Conservation (phyloP, 2,888 invertebrate genomes). For the Conomelus anceps region DNA sequence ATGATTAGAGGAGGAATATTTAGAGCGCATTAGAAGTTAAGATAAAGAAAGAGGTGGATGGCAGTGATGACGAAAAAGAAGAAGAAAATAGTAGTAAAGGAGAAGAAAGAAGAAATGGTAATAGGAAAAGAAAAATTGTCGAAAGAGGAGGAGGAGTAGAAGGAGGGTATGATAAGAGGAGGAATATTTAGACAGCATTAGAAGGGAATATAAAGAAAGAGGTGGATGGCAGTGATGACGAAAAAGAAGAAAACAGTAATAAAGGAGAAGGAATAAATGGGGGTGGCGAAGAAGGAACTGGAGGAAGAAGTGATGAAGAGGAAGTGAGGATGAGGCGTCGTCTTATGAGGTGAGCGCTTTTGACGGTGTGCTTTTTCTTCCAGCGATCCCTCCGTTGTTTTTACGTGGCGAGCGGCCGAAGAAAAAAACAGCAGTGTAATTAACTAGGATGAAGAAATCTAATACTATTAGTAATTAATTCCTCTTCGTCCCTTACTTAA, state of each 20-base stretch:
- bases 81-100: background rate
- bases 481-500: background rate
- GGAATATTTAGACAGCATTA: too few relatives aligned
- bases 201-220: too few relatives aligned
- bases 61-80: background rate
- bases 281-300: background rate
- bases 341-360: background rate
- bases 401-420: background rate
- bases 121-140: too few relatives aligned
- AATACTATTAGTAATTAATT: background rate
- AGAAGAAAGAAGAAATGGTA: background rate
- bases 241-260: too few relatives aligned
- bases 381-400: background rate
- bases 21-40: too few relatives aligned
- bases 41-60: too few relatives aligned
- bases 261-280: background rate
- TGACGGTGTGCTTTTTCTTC: background rate
- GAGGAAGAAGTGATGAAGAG: background rate
- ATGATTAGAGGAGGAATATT: too few relatives aligned
- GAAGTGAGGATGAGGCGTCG: too few relatives aligned
- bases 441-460: background rate
- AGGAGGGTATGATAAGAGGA: too few relatives aligned
- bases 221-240: too few relatives aligned
- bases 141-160: background rate
- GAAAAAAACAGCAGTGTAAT: background rate